A percentile compares a stretch with the other conserved stretches of the same genome.
phyloP scores from a whole-genome alignment of 2,888 invertebrate genomes.

The Phyto melanocephala region DNA sequence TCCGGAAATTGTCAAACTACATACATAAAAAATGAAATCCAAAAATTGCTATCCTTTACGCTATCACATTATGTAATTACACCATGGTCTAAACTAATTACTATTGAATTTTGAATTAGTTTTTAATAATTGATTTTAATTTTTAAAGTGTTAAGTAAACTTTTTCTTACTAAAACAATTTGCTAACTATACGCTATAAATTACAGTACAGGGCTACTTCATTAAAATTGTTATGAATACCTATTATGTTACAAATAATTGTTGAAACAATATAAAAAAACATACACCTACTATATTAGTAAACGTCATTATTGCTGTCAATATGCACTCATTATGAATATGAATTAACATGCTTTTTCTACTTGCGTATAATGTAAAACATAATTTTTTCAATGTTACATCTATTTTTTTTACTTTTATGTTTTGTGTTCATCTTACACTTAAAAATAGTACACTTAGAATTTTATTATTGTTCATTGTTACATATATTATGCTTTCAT shows the following conservation, averaged over 20 bases:
- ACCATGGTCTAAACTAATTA: too few relatives aligned
- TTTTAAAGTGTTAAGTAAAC: too few relatives aligned
- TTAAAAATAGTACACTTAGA: not conserved
- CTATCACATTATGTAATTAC: too few relatives aligned
- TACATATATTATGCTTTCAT: not conserved
- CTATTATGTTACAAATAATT: slow-evolving; percentile 6
- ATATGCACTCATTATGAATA: not conserved
- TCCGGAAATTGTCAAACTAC: too few relatives aligned
- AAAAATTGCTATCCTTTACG: too few relatives aligned
- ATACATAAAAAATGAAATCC: too few relatives aligned
- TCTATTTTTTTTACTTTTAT: not conserved
- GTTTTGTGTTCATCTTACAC: not conserved
- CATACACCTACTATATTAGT: too few relatives aligned
- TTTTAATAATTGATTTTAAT: too few relatives aligned
- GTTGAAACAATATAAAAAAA: not conserved
- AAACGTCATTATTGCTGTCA: not conserved
- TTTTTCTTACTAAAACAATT: too few relatives aligned
- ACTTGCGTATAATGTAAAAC: not conserved
- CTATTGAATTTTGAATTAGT: too few relatives aligned
- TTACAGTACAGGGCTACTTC: not conserved
- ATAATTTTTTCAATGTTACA: not conserved
- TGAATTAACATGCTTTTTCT: not conserved
- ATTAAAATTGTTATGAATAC: not conserved
- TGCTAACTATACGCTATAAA: too few relatives aligned
- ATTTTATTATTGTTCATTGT: not conserved